A percentile compares a stretch with the other conserved stretches of the same genome.
These are phyloP conservation scores for Psococerastis gibbosa DNA, from an alignment of 2,888 invertebrate species.

Conservation along the genomic window DNA sequence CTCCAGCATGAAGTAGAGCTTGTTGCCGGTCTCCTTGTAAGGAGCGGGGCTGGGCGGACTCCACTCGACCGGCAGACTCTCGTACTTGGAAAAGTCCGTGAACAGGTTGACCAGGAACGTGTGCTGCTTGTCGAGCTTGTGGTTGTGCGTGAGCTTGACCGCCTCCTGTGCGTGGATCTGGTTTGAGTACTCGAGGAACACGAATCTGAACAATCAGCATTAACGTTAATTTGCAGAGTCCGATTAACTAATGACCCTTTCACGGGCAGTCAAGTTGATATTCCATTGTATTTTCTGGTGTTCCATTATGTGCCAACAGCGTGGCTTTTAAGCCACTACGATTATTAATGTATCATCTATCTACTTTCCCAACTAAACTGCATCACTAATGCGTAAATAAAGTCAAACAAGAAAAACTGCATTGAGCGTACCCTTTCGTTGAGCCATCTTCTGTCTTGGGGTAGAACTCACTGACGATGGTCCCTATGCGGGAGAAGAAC, in stretches of 20 bases:
- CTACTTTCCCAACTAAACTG: neutral
- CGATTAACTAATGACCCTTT: too few species aligned
- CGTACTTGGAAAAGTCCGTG: constrained; percentile 88
- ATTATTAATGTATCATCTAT: too few species aligned
- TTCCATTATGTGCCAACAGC: too few species aligned
- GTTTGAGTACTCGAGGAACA: constrained; percentile 80
- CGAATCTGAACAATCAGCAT: constrained; percentile 42
- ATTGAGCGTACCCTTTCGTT: constrained; percentile 69
- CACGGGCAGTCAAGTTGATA: too few species aligned
- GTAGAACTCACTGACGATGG: constrained; percentile 74
- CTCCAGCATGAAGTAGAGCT: constrained; percentile 82
- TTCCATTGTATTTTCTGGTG: too few species aligned
- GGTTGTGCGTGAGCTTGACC: constrained; percentile 70
- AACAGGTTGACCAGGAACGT: constrained; percentile 87
- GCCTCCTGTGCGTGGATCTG: constrained; percentile 73
- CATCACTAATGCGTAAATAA: too few species aligned
- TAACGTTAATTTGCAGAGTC: too few species aligned
- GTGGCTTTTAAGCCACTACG: too few species aligned
- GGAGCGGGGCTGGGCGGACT: constrained; percentile 73
- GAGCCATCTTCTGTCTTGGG: constrained; percentile 64
- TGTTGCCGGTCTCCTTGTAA: constrained; percentile 80
- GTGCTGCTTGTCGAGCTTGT: constrained; percentile 90
- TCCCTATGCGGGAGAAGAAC: constrained; percentile 73
- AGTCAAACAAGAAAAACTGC: too few species aligned
- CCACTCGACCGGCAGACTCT: constrained; percentile 83